Percentiles rank a stretch among this genome's conserved stretches.
Conservation (phyloP, 2,113 vertebrate genomes). For the Petroica traversi region DNA sequence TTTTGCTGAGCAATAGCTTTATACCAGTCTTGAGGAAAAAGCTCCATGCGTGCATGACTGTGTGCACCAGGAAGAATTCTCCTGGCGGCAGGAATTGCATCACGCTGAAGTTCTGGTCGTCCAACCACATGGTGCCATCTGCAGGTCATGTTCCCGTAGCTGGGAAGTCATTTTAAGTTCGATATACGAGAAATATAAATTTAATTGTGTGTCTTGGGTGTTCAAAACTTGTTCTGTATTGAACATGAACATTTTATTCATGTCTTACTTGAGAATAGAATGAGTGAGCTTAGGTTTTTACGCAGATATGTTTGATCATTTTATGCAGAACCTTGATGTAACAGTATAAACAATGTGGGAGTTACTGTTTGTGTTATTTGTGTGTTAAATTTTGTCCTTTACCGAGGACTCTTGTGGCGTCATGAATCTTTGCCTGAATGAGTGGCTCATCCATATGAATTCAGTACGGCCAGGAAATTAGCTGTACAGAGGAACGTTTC, state of each 20-base stretch:
- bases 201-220: too few species aligned
- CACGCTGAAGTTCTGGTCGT: not conserved
- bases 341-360: not conserved
- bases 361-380: not conserved
- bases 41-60: not conserved
- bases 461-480: not conserved
- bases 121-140: conserved; percentile 1
- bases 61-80: not conserved
- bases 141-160: not conserved
- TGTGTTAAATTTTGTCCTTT: not conserved
- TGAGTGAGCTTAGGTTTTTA: not conserved
- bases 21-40: not conserved
- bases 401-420: not conserved
- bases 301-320: not conserved
- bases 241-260: fast-evolving
- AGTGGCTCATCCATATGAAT: not conserved
- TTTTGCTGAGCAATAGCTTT: not conserved
- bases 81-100: not conserved
- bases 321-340: not conserved
- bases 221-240: not conserved
- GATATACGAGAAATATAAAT: not conserved
- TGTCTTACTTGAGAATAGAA: not conserved
- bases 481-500: not conserved
- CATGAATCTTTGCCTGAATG: not conserved
- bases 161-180: not conserved